Percentiles rank a stretch among this genome's conserved stretches.
Conservation (phyloP, 2,888 invertebrate genomes). For the Rhagophthalmus giganteus region DNA sequence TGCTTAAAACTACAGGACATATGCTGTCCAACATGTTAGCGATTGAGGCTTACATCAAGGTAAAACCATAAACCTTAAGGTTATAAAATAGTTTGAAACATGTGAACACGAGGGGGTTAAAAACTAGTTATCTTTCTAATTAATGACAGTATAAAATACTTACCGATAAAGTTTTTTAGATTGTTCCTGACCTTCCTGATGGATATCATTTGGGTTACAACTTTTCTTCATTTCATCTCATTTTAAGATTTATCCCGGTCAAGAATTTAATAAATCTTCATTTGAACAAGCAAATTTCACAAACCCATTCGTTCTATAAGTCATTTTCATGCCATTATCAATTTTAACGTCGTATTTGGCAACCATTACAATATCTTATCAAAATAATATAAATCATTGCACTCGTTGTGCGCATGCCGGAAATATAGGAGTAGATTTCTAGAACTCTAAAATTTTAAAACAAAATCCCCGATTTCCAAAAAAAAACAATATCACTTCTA, state of each 20-base stretch:
- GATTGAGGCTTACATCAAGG: too few relatives aligned
- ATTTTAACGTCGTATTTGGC: slow-evolving; percentile 51
- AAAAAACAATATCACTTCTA: neutral
- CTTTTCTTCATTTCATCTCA: slow-evolving; percentile 62
- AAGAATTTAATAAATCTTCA: slow-evolving; percentile 53
- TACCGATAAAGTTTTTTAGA: slow-evolving; percentile 63
- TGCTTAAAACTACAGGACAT: too few relatives aligned
- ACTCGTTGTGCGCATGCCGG: too few relatives aligned
- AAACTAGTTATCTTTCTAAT: too few relatives aligned
- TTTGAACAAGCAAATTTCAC: slow-evolving; percentile 43
- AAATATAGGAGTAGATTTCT: neutral
- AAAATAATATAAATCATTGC: too few relatives aligned
- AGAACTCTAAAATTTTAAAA: neutral
- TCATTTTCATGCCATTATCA: slow-evolving; percentile 54
- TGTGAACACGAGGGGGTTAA: too few relatives aligned
- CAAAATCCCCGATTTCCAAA: neutral
- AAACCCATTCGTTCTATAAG: slow-evolving; percentile 42
- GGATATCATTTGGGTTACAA: slow-evolving; percentile 58
- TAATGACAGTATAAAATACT: slow-evolving; percentile 30
- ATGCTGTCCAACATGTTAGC: too few relatives aligned
- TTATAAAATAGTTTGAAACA: too few relatives aligned
- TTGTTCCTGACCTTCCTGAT: slow-evolving; percentile 60
- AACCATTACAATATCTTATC: slow-evolving; percentile 55
- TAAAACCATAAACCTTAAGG: too few relatives aligned
- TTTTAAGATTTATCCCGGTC: slow-evolving; percentile 54